Conservation (phyloP, 2,888 invertebrate species). For the Zygothrica quintamaculata region DNA sequence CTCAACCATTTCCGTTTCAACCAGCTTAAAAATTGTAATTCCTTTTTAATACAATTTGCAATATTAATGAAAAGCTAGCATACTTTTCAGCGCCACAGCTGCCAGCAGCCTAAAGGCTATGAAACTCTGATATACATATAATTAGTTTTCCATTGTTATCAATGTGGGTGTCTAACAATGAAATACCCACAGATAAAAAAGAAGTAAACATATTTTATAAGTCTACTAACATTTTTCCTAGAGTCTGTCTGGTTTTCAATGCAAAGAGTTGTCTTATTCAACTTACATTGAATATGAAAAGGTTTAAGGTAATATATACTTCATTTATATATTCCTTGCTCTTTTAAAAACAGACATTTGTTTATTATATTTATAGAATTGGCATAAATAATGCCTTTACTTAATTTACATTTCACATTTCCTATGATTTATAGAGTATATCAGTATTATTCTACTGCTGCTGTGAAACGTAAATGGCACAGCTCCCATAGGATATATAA, state of each 20-base stretch:
- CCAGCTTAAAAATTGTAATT: conserved; percentile 43
- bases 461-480: conserved; percentile 48
- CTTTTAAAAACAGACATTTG: too few relatives aligned
- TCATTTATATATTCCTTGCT: too few relatives aligned
- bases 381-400: conserved; percentile 14
- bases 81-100: conserved; percentile 3
- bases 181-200: too few relatives aligned
- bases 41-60: conserved; percentile 37
- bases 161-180: too few relatives aligned
- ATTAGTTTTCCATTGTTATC: too few relatives aligned
- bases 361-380: conserved; percentile 4
- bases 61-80: conserved; percentile 43
- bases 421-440: conserved; percentile 13
- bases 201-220: too few relatives aligned
- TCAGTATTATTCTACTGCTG: conserved; percentile 20
- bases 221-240: too few relatives aligned
- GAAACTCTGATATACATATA: too few relatives aligned
- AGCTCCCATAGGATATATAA: conserved; percentile 67
- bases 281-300: too few relatives aligned
- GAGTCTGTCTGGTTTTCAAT: too few relatives aligned
- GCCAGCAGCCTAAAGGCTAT: conserved; percentile 3
- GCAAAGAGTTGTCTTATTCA: too few relatives aligned
- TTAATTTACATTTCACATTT: background rate
- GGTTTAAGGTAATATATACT: too few relatives aligned
- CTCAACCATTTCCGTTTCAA: conserved; percentile 4